Conservation (phyloP, 2,888 invertebrate species). For the Metacarcinus magister region DNA sequence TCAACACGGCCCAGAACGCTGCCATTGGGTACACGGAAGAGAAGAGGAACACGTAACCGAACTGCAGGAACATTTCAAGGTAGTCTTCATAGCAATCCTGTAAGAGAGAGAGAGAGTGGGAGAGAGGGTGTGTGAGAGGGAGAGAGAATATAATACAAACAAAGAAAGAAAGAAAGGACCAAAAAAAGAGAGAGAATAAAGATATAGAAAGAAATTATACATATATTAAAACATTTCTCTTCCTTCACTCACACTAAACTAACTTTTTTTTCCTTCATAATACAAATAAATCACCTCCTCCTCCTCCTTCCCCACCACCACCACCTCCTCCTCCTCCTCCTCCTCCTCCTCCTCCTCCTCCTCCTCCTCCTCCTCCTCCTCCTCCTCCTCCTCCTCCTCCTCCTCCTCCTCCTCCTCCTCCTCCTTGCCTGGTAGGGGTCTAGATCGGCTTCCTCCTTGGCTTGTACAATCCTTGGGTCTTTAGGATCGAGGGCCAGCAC, state of each 20-base stretch:
- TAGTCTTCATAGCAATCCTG: conserved; percentile 91
- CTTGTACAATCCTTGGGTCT: conserved; percentile 86
- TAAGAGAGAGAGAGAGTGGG: background rate
- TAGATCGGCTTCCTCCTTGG: conserved; percentile 88
- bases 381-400: no score
- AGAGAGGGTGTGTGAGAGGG: background rate
- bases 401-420: background rate
- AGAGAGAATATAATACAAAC: background rate
- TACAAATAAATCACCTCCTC: no score
- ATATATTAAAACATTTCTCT: background rate
- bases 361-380: no score
- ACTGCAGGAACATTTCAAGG: conserved; percentile 90
- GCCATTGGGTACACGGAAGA: conserved; percentile 91
- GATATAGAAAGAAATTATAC: background rate
- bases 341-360: no score
- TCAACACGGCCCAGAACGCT: conserved; percentile 90
- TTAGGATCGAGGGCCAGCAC: conserved; percentile 85
- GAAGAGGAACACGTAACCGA: conserved; percentile 91
- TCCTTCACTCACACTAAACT: no score
- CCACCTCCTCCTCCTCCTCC: no score
- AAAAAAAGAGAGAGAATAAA: background rate
- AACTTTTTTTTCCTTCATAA: no score
- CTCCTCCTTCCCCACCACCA: no score
- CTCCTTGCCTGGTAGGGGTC: conserved; percentile 88
- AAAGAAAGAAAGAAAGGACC: background rate